These are phyloP conservation scores for Tachyglossus aculeatus DNA, from an alignment of 2,797 vertebrate genomes.

Conservation along the genomic window DNA sequence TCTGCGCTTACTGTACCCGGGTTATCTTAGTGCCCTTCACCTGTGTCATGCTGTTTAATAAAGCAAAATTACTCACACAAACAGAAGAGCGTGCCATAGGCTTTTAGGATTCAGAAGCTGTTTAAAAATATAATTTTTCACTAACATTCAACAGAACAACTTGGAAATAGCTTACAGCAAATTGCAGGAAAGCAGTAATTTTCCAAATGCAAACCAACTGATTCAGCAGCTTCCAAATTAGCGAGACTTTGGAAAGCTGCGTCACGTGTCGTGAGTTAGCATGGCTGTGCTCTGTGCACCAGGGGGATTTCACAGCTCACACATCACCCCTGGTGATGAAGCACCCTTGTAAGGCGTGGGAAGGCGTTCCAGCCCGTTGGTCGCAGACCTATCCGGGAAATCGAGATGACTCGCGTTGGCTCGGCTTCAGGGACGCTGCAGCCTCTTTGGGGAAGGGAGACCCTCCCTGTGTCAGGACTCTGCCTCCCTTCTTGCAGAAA, in stretches of 20 bases:
- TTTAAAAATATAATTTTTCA: slow-evolving; percentile 47
- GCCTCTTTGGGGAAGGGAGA: background rate
- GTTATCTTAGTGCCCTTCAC: slow-evolving; percentile 19
- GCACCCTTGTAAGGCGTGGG: too few relatives aligned
- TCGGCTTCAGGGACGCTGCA: background rate
- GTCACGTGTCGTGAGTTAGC: background rate
- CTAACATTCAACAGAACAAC: slow-evolving; percentile 31
- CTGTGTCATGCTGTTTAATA: slow-evolving; percentile 56
- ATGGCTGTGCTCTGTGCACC: slow-evolving; percentile 10
- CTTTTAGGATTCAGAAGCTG: slow-evolving; percentile 50
- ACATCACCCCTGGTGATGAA: too few relatives aligned
- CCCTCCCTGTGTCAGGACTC: too few relatives aligned
- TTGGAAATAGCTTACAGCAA: slow-evolving; percentile 54
- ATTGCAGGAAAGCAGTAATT: slow-evolving; percentile 46
- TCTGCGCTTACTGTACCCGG: slow-evolving; percentile 10
- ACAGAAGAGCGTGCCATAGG: slow-evolving; percentile 42
- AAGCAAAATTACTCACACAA: slow-evolving; percentile 57
- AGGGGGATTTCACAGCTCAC: slow-evolving; percentile 14
- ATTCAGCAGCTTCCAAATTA: slow-evolving; percentile 22
- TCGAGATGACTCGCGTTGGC: too few relatives aligned
- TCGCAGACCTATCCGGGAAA: too few relatives aligned
- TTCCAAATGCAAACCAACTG: slow-evolving; percentile 28
- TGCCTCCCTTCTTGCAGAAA: slow-evolving; percentile 2
- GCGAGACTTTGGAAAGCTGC: slow-evolving; percentile 11
- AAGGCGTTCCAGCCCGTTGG: too few relatives aligned